phyloP scores from a whole-genome alignment of 37 sponge, comb jelly and placozoan genomes.

The Diacarnus erythraeanus region DNA sequence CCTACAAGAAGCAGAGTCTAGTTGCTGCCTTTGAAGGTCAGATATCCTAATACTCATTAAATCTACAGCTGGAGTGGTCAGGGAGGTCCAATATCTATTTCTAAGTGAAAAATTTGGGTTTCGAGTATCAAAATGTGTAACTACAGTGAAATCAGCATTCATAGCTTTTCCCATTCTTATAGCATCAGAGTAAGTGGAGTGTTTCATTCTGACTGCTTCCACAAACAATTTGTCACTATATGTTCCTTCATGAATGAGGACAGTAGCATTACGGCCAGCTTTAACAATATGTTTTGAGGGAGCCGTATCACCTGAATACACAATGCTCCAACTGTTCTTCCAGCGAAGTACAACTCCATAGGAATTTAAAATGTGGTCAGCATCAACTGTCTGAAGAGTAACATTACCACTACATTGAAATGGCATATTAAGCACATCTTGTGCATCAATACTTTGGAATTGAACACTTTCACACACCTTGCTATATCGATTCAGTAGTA shows the following conservation, averaged over 20 bases:
- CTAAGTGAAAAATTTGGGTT: conserved; percentile 23
- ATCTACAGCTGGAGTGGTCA: conserved; percentile 64
- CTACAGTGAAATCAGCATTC: conserved; percentile 75
- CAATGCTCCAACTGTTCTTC: conserved; percentile 64
- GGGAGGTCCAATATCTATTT: neutral
- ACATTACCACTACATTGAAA: neutral
- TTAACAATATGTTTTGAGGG: conserved; percentile 71
- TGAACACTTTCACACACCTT: conserved; percentile 38
- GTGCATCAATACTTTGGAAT: conserved; percentile 11
- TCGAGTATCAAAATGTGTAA: conserved; percentile 93
- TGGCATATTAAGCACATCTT: neutral
- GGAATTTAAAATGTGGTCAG: conserved; percentile 69
- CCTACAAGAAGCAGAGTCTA: conserved; percentile 2
- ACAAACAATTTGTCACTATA: conserved; percentile 43
- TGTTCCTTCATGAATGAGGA: conserved; percentile 96
- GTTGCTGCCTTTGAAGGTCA: conserved; percentile 22
- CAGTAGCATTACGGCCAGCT: conserved; percentile 67
- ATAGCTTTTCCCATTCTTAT: conserved; percentile 68
- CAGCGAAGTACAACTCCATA: conserved; percentile 66
- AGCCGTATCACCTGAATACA: conserved; percentile 93
- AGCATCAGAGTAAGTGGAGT: conserved; percentile 84
- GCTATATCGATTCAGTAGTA: conserved; percentile 28
- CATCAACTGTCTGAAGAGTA: conserved; percentile 59
- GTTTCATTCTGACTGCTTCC: conserved; percentile 59
- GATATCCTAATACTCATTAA: conserved; percentile 50